Percentiles rank a stretch among this genome's conserved stretches.
These are phyloP conservation scores for Bradypus variegatus DNA, from an alignment of 2,797 vertebrate species.

Conservation along the genomic window DNA sequence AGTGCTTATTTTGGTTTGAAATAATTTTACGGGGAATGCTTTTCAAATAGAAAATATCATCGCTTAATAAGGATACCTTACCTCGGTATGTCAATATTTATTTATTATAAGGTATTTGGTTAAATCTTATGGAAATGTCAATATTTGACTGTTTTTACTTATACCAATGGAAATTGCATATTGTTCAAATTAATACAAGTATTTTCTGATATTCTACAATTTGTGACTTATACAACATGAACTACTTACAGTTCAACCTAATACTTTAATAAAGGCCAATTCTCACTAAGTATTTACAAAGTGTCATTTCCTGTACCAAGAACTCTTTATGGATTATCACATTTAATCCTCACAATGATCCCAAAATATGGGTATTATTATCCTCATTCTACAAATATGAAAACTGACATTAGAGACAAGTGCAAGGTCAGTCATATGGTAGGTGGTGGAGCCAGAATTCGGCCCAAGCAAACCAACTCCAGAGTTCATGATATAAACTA, in stretches of 20 bases:
- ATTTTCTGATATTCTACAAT: neutral
- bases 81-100: neutral
- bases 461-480: neutral
- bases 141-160: constrained; percentile 7
- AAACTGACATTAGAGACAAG: neutral
- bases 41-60: neutral
- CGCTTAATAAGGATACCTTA: neutral
- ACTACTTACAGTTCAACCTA: neutral
- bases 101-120: neutral
- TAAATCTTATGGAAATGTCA: neutral
- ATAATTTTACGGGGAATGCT: neutral
- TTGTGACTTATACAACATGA: neutral
- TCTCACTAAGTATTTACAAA: neutral
- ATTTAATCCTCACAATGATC: neutral
- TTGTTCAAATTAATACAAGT: neutral
- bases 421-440: neutral
- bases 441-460: neutral
- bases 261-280: neutral
- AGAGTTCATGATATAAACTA: neutral
- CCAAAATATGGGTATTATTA: neutral
- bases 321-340: neutral
- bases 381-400: neutral
- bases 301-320: neutral
- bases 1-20: neutral
- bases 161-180: neutral